Evolutionary conservation across 92 coral and sea anemone species (phyloP).

Genomic region (Palythoa caribaeorum): DNA sequence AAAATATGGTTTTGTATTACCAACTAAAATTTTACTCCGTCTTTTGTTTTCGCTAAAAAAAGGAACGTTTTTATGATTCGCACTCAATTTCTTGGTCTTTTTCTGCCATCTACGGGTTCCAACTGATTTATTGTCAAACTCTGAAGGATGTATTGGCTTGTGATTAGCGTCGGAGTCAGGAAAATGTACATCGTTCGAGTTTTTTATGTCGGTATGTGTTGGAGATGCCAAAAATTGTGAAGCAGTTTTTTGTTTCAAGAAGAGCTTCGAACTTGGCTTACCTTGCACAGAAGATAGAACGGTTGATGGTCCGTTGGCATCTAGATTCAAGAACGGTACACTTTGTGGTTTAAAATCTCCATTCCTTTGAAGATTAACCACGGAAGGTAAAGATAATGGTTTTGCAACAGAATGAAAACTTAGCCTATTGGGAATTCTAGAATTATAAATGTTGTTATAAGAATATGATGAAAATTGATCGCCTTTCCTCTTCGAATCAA

Average conservation of each 20-base stretch:
- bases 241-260: not conserved
- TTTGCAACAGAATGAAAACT: constrained; percentile 8
- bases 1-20: not conserved
- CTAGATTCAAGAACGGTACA: constrained; percentile 14
- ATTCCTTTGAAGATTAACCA: not conserved
- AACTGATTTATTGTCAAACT: not conserved
- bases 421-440: not conserved
- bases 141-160: not conserved
- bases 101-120: not conserved
- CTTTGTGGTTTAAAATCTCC: not conserved
- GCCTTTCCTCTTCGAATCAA: not conserved
- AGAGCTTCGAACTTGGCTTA: not conserved
- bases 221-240: not conserved
- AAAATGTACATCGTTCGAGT: not conserved
- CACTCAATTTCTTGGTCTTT: not conserved
- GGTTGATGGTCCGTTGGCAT: not conserved
- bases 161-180: not conserved
- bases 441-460: not conserved
- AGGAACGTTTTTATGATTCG: not conserved
- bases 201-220: not conserved
- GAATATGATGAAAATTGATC: not conserved
- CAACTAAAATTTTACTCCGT: not conserved
- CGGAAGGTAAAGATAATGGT: not conserved
- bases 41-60: not conserved
- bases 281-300: not conserved